Base-by-base conservation (phyloP, 2,797 vertebrate species). In the Orestias chungarensis region DNA sequence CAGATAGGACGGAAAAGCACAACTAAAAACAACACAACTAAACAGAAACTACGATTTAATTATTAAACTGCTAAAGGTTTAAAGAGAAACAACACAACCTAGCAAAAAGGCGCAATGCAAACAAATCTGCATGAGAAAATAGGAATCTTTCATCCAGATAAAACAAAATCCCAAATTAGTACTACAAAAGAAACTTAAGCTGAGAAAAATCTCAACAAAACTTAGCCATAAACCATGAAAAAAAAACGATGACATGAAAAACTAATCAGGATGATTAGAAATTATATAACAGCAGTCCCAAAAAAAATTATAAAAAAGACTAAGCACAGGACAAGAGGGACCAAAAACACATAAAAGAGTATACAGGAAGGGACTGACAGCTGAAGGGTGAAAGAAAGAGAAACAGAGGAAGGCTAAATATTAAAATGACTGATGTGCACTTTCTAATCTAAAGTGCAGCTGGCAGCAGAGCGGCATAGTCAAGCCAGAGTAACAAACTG, bases 381-480 rank as follows among this genome's bases (percentile, higher is more conserved):
- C 64, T 44, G 25, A 62, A 72, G 35, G 33, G 20, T 61, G 62
- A 42, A 46, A 59, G 68, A 68, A 75, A 71, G 54, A 61, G 47
- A 46, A 57, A 35, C 20, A 73, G 52, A 44, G 29, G 66, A 55
- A 50, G 70, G 64, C 76, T 31, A 69, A 82, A 80, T 80, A 87
- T 84, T 77, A 87, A 86, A 86, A 85, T 86, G 86, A 88, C 71
- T 86, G 83, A 88, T 85, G 81, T 84, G 80, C 70, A 77, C 66
- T 82, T 65, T 85, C 43, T 68, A 74, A 67, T 75, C 79, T 82
- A 78, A 85, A 84, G 82, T 80, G 86, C 85, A 82, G 82, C 85
- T 91, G 86, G 85, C 87, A 87, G 79, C 74, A 70, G 81, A 85
- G 82, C 42, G 27, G 40, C 47, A 49, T 75, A 67, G 50, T 73